Conservation (phyloP, 1,140 invertebrate species). For the Tetramorium alpestre region DNA sequence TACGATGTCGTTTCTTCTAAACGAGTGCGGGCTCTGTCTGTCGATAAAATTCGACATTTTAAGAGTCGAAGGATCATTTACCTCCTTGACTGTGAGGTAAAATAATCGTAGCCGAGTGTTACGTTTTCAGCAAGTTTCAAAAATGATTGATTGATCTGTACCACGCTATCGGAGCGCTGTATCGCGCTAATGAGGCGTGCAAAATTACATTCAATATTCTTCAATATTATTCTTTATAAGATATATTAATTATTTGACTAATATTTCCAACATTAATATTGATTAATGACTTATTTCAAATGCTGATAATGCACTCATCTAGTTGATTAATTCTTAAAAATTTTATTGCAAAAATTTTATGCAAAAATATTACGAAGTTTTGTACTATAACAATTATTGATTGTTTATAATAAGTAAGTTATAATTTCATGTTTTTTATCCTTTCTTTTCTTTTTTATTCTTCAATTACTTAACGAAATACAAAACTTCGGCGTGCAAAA, state of each 20-base stretch:
- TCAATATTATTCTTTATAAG: background rate
- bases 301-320: background rate
- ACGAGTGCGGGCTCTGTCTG: background rate
- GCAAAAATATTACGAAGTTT: background rate
- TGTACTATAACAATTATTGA: background rate
- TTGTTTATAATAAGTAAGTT: background rate
- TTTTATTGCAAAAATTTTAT: no score
- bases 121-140: background rate
- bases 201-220: constrained; percentile 23
- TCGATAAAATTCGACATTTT: constrained; percentile 36
- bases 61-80: constrained; percentile 15
- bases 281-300: background rate
- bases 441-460: background rate
- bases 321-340: background rate
- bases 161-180: background rate
- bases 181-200: background rate
- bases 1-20: constrained; percentile 28
- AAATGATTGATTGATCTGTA: constrained; percentile 9
- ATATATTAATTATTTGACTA: background rate
- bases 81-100: background rate
- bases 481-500: background rate
- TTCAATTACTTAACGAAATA: background rate
- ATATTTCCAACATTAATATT: constrained; percentile 1
- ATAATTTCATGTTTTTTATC: background rate
- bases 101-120: background rate